Percentiles rank a stretch among this genome's conserved stretches.
phyloP scores from a whole-genome alignment of 2,888 invertebrate genomes.

The Cistogaster globosa region DNA sequence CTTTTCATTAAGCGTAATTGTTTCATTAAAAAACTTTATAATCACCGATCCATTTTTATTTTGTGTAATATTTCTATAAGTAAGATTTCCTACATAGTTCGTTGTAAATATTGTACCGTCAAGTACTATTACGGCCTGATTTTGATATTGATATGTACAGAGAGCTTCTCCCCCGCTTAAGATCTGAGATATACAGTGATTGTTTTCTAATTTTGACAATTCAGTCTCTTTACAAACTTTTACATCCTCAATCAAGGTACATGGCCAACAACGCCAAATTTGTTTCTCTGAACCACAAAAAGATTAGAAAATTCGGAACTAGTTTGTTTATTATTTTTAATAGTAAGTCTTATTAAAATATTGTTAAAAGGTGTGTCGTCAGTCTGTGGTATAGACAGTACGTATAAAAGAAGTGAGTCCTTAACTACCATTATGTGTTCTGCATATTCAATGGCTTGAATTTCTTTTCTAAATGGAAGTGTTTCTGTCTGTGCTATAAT shows the following conservation, averaged over 20 bases:
- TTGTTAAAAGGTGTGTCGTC: constrained; percentile 62
- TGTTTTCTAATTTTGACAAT: constrained; percentile 4
- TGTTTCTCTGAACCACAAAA: constrained; percentile 36
- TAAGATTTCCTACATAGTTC: constrained; percentile 10
- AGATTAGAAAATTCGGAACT: too few relatives aligned
- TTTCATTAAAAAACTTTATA: constrained; percentile 35
- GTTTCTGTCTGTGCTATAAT: constrained; percentile 67
- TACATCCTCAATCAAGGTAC: constrained; percentile 17
- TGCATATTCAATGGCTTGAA: constrained; percentile 66
- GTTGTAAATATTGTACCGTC: constrained; percentile 15
- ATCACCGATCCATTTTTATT: constrained; percentile 37
- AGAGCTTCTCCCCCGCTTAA: background rate
- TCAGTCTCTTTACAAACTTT: constrained; percentile 33
- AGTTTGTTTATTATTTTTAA: constrained; percentile 60
- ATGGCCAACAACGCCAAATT: constrained; percentile 43
- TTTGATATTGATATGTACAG: constrained; percentile 23
- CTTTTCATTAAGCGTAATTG: background rate
- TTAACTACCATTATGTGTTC: constrained; percentile 65
- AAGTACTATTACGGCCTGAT: constrained; percentile 13
- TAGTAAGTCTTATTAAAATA: constrained; percentile 60
- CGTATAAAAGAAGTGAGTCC: constrained; percentile 57
- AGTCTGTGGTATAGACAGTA: constrained; percentile 61
- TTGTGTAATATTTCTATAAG: constrained; percentile 20
- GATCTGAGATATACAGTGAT: constrained; percentile 10
- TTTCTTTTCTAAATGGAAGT: constrained; percentile 66